Evolutionary conservation across 1,140 invertebrate species (phyloP), one percentile per base, ranked within the genome.

Genomic region (Colletes latitarsis): DNA sequence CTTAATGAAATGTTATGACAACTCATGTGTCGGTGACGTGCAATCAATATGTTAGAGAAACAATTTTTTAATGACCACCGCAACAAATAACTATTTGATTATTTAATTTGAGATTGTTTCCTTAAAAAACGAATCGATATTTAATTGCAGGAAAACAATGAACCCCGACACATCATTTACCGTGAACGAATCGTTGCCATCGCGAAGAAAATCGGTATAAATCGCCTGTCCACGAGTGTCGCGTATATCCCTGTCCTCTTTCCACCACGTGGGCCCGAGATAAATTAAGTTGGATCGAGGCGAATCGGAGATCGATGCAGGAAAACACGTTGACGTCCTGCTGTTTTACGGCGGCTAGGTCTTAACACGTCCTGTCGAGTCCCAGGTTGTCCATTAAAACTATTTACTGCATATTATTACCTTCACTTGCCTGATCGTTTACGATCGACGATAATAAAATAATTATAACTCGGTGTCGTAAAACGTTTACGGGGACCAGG

Each of bases 361-460:
- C 76, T 85, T 75, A 87, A 86, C 85, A 81, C 85, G 74, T 87
- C 58, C 19, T 57, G n/a, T 46, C 39, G 70, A 49, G 43, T 76
- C 77, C 55, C 55, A 55, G 70, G 12, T 74, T 87, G 77, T 87
- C 82, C 78, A 84, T 87, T 86, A 84, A 86, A 84, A 75, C 67
- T 87, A 86, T 87, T 87, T 86, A 87, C 84, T 73, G 78, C 75
- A 81, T 87, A 87, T 87, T 86, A 87, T 87, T 87, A 75, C 84
- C 84, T 82, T 83, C 62, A 68, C 88, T 79, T 90, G 88, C 89
- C 90, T 84, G 88, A 91, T 91, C 86, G 84, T 91, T 91, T 91
- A 92, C 90, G 91, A 90, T 90, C 85, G 81, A 77, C 84, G 88
- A 92, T 91, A 92, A 92, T 92, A 91, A 93, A 91, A 90, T 92